A percentile compares a stretch with the other conserved stretches of the same genome.
Evolutionary conservation across 1,140 invertebrate species (phyloP).

Genomic region (Rhynchophorus ferrugineus): DNA sequence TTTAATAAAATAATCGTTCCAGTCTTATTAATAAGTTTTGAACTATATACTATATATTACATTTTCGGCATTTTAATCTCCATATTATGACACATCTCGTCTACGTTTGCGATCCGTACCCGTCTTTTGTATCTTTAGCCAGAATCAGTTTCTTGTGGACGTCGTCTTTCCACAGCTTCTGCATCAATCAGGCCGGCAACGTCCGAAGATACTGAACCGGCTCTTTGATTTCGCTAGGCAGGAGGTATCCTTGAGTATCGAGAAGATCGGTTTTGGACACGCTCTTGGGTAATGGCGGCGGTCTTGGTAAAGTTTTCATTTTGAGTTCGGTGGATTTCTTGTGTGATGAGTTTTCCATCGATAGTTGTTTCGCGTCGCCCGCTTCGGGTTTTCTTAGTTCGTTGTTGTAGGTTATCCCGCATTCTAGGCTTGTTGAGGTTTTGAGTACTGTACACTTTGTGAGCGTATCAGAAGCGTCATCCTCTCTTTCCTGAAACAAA

Average conservation of each 20-base stretch:
- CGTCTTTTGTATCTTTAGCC: background rate
- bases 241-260: constrained; percentile 52
- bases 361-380: background rate
- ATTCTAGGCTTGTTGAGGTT: too few species aligned
- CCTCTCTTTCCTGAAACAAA: too few species aligned
- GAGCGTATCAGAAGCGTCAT: too few species aligned
- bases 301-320: constrained; percentile 43
- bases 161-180: background rate
- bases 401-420: too few species aligned
- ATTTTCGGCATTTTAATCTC: too few species aligned
- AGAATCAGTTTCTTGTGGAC: background rate
- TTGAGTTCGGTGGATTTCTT: constrained; percentile 12
- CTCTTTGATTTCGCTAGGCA: constrained; percentile 45
- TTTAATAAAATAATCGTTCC: too few species aligned
- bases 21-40: too few species aligned
- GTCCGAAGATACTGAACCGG: constrained; percentile 51
- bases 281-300: constrained; percentile 43
- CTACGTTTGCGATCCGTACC: too few species aligned
- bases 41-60: too few species aligned
- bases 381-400: constrained; percentile 19
- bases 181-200: constrained; percentile 37
- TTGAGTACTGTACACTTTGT: too few species aligned
- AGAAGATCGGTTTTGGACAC: constrained; percentile 42
- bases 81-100: too few species aligned
- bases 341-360: constrained; percentile 14